A percentile compares a stretch with the other conserved stretches of the same genome.
Conservation (phyloP, 2,113 vertebrate species). For the Podocnemis expansa region DNA sequence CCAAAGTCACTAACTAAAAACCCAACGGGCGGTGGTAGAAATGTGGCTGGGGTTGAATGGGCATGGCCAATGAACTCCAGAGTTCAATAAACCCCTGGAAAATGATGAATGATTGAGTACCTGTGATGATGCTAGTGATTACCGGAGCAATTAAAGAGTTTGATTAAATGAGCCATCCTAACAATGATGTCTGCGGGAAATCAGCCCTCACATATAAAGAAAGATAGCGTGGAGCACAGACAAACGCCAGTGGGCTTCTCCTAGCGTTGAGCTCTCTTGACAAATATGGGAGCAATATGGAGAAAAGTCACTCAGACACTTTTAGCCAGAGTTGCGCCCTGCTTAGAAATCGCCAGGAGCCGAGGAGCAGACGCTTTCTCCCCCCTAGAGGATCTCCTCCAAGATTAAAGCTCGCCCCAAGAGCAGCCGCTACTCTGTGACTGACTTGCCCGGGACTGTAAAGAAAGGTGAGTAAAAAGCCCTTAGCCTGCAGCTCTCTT, state of each 20-base stretch:
- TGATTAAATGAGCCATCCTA: slow-evolving; percentile 94
- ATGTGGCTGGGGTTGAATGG: slow-evolving; percentile 79
- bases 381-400: slow-evolving; percentile 74
- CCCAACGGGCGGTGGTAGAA: slow-evolving; percentile 64
- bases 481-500: slow-evolving; percentile 70
- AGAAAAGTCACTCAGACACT: slow-evolving; percentile 71
- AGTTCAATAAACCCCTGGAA: slow-evolving; percentile 90
- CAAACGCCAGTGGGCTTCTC: slow-evolving; percentile 86
- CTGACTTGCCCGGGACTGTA: slow-evolving; percentile 74
- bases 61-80: slow-evolving; percentile 81
- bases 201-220: slow-evolving; percentile 83
- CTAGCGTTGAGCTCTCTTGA: slow-evolving; percentile 77
- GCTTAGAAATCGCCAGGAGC: slow-evolving; percentile 74
- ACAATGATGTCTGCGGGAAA: slow-evolving; percentile 94
- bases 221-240: slow-evolving; percentile 86
- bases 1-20: slow-evolving; percentile 71
- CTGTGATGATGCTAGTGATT: slow-evolving; percentile 88
- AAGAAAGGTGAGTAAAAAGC: slow-evolving; percentile 80
- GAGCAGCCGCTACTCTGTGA: slow-evolving; percentile 67
- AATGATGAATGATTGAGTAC: slow-evolving; percentile 87
- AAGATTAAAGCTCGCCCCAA: slow-evolving; percentile 74
- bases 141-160: slow-evolving; percentile 87
- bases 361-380: background rate
- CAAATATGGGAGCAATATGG: slow-evolving; percentile 70
- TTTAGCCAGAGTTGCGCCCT: slow-evolving; percentile 55